A percentile compares a stretch with the other conserved stretches of the same genome.
These are phyloP conservation scores for Sphaerodactylus townsendi DNA, from an alignment of 2,113 vertebrate species.

Conservation along the genomic window DNA sequence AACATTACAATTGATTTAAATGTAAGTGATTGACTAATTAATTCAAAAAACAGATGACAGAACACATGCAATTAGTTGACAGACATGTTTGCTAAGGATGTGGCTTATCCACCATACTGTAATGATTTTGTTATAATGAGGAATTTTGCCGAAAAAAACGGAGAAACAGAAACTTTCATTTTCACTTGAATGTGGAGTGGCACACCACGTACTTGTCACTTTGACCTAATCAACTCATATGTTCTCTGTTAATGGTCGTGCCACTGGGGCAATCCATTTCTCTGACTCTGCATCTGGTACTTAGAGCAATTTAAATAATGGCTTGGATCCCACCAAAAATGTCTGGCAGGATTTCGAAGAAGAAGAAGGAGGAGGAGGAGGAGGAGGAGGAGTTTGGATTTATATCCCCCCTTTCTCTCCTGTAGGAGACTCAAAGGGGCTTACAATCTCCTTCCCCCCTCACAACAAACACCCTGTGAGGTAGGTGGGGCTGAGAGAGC, in stretches of 20 bases:
- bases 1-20: too few relatives aligned
- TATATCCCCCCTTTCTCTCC: too few relatives aligned
- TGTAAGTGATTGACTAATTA: not conserved
- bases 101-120: not conserved
- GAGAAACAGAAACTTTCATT: not conserved
- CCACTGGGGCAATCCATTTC: not conserved
- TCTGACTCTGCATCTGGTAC: not conserved
- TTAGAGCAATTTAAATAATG: not conserved
- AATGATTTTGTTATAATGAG: not conserved
- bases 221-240: not conserved
- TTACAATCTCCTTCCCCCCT: too few relatives aligned
- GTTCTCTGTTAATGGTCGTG: not conserved
- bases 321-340: not conserved
- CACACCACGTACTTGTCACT: not conserved
- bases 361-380: too few relatives aligned
- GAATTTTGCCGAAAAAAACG: not conserved
- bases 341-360: too few relatives aligned
- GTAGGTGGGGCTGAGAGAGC: too few relatives aligned
- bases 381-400: too few relatives aligned
- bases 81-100: not conserved
- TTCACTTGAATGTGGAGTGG: not conserved
- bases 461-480: too few relatives aligned
- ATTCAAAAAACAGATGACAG: not conserved
- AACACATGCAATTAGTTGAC: not conserved
- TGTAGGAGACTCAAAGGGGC: too few relatives aligned